Evolutionary conservation across 2,888 invertebrate species (phyloP), one percentile per base, ranked within the genome.

Genomic region (Drosophila falleni): DNA sequence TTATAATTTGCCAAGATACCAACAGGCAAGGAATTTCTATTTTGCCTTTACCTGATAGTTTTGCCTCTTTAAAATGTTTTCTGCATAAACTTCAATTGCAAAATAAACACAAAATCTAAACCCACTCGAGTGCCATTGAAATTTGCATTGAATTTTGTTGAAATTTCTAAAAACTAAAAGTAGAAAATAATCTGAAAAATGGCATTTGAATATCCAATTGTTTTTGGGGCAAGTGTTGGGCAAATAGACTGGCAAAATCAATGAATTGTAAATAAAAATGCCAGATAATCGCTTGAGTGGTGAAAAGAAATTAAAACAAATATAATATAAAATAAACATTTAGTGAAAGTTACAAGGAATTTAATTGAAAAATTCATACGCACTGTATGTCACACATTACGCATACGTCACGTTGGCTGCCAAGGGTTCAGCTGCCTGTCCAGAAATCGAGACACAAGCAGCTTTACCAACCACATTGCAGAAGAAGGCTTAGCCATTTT

Each of bases 101-200:
- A 68, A 76, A 54, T 50, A 37, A 76, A 76, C 16, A 64, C 16
- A 33, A 46, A 33, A 39, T 61, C 42, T 11, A 67, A 64, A 72
- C 46, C 65, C 85, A 80, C 80, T 73, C 49, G 66, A 88, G 89
- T 63, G 64, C 71, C 60, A 74, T 78, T 59, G 37, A 63, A 74
- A 89, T 81, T 68, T 81, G 71, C 84, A 87, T 89, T 71, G 74
- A 69, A 75, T 85, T 85, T 71, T 46, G 55, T 29, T 37, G 41
- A 60, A 61, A 59, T 68, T 65, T 53, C 13, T 0, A 23, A 55
- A 15, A 58, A 19, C 35, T 59, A 44, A 19, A 51, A 55, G 44
- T 55, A 23, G 35, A 55, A 53, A 47, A 42, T 50, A 54, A 63
- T 49, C 51, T 51, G 50, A 35, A 54, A 61, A 66, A 63, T 56